Percentiles rank a stretch among this genome's conserved stretches.
Conservation (phyloP, 2,113 vertebrate genomes). For the Rousettus leschenaultii region DNA sequence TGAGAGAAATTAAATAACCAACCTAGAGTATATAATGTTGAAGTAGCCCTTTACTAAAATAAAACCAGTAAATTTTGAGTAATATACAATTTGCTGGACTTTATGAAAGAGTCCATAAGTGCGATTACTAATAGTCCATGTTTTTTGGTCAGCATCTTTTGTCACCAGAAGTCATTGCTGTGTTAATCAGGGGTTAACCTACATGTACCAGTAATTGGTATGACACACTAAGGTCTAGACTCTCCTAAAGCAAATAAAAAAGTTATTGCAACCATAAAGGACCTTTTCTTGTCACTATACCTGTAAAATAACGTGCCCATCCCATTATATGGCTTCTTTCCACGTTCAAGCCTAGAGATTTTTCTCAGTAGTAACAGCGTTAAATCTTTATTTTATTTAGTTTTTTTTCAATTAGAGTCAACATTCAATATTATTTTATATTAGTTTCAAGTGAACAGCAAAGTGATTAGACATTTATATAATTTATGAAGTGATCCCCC, state of each 20-base stretch:
- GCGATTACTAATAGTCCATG: not conserved
- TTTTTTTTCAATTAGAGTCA: too few relatives aligned
- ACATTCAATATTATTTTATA: too few relatives aligned
- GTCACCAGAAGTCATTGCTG: not conserved
- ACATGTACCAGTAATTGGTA: not conserved
- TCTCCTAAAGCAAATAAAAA: constrained; percentile 6
- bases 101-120: not conserved
- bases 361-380: not conserved
- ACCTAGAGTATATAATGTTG: not conserved
- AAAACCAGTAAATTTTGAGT: not conserved
- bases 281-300: not conserved
- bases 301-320: not conserved
- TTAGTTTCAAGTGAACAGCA: too few relatives aligned
- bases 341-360: not conserved
- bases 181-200: not conserved
- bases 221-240: not conserved
- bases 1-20: constrained; percentile 30
- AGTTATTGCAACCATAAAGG: not conserved
- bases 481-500: too few relatives aligned
- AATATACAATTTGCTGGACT: not conserved
- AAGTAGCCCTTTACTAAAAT: not conserved
- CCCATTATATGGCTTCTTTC: not conserved
- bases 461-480: too few relatives aligned
- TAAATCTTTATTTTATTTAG: not conserved
- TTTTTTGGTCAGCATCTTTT: not conserved